Percentiles rank a stretch among this genome's conserved stretches.
Conservation (phyloP, 2,797 vertebrate species). For the Sebastes hubbsi region DNA sequence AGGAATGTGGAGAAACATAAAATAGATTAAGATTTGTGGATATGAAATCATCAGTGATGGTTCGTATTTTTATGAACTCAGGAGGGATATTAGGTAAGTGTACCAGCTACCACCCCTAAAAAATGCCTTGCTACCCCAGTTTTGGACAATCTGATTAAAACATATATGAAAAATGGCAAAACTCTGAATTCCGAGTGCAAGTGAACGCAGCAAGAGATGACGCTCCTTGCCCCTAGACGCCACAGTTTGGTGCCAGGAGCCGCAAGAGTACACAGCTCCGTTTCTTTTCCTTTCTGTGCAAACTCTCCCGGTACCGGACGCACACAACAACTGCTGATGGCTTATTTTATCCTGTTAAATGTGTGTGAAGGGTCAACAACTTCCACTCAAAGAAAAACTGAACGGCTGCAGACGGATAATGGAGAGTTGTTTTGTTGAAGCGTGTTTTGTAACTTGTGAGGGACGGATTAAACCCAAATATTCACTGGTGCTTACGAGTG, state of each 20-base stretch:
- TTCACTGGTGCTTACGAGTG: neutral
- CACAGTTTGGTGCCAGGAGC: neutral
- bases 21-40: neutral
- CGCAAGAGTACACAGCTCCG: neutral
- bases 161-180: neutral
- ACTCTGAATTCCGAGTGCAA: neutral
- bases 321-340: neutral
- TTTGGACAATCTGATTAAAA: neutral
- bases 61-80: neutral
- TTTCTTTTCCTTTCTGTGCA: neutral
- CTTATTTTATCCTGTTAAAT: neutral
- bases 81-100: neutral
- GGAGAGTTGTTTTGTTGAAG: neutral
- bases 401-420: too few species aligned
- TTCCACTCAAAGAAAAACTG: neutral
- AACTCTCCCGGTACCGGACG: neutral
- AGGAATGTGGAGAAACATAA: slow-evolving; percentile 10
- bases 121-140: neutral
- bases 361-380: neutral
- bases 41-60: neutral
- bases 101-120: slow-evolving; percentile 3
- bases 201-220: neutral
- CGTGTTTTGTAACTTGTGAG: neutral
- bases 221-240: neutral
- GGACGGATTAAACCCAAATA: neutral